These are phyloP conservation scores for Hyposoter dolosus DNA, from an alignment of 2,888 invertebrate genomes.

Conservation along the genomic window DNA sequence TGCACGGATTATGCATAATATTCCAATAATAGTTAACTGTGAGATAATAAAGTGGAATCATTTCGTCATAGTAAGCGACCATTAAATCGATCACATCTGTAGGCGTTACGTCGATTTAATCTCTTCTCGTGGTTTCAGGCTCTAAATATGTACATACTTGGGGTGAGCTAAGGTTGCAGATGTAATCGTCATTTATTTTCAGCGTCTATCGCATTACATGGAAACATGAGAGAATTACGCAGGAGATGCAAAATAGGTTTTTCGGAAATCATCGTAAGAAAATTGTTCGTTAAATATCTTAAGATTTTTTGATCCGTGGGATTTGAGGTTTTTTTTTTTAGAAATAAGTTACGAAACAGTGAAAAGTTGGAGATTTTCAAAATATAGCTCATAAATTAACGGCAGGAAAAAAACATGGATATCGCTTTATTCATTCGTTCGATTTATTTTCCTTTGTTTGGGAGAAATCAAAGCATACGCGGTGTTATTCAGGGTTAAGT, in stretches of 20 bases:
- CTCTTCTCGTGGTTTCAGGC: constrained; percentile 9
- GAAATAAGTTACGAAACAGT: neutral
- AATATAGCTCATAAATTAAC: neutral
- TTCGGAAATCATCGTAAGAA: neutral
- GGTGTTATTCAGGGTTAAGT: neutral
- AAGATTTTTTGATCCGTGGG: neutral
- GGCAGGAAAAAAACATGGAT: neutral
- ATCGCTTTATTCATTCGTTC: neutral
- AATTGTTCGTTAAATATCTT: constrained; percentile 12
- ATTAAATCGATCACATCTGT: constrained; percentile 11
- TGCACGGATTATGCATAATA: constrained; percentile 51
- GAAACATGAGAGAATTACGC: constrained; percentile 34
- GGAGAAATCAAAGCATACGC: neutral
- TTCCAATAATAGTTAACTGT: constrained; percentile 21
- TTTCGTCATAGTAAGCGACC: constrained; percentile 3
- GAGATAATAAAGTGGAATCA: constrained; percentile 27
- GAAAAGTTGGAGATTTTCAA: neutral
- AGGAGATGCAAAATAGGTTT: constrained; percentile 31
- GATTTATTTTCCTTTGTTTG: neutral
- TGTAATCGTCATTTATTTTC: constrained; percentile 48
- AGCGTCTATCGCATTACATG: constrained; percentile 5
- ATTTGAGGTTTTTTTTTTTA: neutral
- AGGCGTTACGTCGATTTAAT: constrained; percentile 33
- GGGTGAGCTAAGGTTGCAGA: constrained; percentile 15
- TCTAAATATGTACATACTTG: constrained; percentile 11